phyloP scores from a whole-genome alignment of 2,113 vertebrate species.

The Sebastes schlegelii region DNA sequence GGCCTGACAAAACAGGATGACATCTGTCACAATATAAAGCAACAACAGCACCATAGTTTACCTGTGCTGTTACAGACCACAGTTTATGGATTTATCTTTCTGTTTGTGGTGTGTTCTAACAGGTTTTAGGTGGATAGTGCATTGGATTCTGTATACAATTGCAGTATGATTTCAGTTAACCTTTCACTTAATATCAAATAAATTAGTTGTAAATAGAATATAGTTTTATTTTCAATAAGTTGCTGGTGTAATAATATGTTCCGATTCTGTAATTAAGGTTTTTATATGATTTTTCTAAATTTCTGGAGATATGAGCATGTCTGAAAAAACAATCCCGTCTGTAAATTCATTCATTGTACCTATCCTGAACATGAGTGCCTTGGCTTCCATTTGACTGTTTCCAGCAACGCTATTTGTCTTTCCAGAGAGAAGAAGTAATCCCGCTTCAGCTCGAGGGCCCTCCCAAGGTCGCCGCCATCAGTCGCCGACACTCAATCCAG shows the following conservation, averaged over 20 bases:
- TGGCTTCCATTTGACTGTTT: conserved; percentile 39
- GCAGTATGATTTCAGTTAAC: neutral
- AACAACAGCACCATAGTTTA: conserved; percentile 1
- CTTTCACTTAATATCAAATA: neutral
- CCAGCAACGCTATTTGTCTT: conserved; percentile 47
- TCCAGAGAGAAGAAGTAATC: conserved; percentile 55
- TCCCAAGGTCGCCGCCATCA: conserved; percentile 57
- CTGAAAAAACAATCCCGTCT: neutral
- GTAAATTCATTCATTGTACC: neutral
- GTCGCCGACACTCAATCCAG: conserved; percentile 61
- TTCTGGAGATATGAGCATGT: neutral
- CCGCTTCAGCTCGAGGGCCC: conserved; percentile 33
- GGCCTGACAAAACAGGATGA: conserved; percentile 35
- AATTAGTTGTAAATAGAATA: neutral
- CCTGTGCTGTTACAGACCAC: neutral
- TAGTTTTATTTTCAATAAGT: neutral
- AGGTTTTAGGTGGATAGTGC: neutral
- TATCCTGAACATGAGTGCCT: neutral
- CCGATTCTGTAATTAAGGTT: neutral
- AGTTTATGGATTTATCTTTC: conserved; percentile 12
- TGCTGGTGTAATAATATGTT: neutral
- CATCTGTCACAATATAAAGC: conserved; percentile 37
- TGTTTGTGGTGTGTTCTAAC: neutral
- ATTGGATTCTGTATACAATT: neutral
- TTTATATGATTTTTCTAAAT: neutral